A percentile compares a stretch with the other conserved stretches of the same genome.
phyloP scores from a whole-genome alignment of 2,113 vertebrate genomes.

The Drymodes brunneopygia region DNA sequence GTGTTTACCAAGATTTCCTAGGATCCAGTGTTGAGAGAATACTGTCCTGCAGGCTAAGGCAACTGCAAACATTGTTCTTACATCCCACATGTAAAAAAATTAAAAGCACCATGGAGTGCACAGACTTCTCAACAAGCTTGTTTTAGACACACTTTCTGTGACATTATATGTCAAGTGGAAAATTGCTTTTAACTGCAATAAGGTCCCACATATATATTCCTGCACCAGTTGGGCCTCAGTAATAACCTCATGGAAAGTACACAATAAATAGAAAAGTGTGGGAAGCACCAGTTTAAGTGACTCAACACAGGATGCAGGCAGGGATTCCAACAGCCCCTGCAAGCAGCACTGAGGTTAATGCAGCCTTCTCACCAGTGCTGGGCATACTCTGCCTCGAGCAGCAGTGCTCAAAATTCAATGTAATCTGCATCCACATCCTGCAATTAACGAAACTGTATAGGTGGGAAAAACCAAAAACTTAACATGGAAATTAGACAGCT shows the following conservation, averaged over 20 bases:
- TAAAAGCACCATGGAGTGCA: neutral
- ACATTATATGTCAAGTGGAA: neutral
- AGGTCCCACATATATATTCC: neutral
- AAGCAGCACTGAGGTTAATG: neutral
- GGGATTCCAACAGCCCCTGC: neutral
- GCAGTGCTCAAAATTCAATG: neutral
- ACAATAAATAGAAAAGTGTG: neutral
- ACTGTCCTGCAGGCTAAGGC: neutral
- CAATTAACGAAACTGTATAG: neutral
- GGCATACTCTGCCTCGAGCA: neutral
- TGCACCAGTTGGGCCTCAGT: neutral
- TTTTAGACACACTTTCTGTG: neutral
- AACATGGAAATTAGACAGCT: neutral
- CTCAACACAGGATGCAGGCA: neutral
- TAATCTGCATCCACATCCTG: neutral
- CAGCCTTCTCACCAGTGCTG: neutral
- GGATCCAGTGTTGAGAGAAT: neutral
- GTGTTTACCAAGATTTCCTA: neutral
- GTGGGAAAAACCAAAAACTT: neutral
- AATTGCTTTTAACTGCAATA: neutral
- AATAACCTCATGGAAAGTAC: neutral
- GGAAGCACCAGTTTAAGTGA: neutral
- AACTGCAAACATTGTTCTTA: neutral
- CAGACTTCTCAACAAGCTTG: neutral
- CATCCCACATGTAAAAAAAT: fast-evolving